These are phyloP conservation scores for Epinephelus lanceolatus DNA, from an alignment of 2,113 vertebrate species.

Conservation along the genomic window DNA sequence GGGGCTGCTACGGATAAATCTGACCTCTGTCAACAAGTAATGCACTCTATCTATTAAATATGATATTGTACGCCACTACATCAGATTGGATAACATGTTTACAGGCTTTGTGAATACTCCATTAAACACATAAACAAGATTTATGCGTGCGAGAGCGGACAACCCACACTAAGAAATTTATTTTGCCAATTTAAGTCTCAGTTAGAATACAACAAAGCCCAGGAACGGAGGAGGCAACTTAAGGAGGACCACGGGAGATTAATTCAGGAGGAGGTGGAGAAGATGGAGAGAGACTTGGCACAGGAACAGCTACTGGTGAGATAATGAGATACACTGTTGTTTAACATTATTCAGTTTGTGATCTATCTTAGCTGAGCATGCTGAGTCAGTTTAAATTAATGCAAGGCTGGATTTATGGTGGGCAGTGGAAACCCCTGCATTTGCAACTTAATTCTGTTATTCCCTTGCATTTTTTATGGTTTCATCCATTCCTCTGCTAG, in stretches of 20 bases:
- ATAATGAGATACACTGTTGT: constrained; percentile 71
- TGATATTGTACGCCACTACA: neutral
- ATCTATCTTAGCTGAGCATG: constrained; percentile 62
- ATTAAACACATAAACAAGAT: constrained; percentile 55
- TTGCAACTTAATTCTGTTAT: constrained; percentile 53
- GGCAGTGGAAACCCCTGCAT: constrained; percentile 38
- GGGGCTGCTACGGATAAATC: constrained; percentile 42
- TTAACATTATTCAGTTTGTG: constrained; percentile 61
- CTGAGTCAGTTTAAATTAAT: constrained; percentile 70
- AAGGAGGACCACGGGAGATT: constrained; percentile 82
- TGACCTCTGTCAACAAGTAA: constrained; percentile 65
- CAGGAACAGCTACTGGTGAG: constrained; percentile 74
- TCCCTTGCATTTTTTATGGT: constrained; percentile 25
- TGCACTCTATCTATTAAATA: neutral
- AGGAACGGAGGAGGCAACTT: constrained; percentile 81
- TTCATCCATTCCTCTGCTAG: constrained; percentile 57
- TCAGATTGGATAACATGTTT: constrained; percentile 25
- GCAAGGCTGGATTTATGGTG: constrained; percentile 52
- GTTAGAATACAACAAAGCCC: constrained; percentile 81
- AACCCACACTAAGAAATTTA: constrained; percentile 38
- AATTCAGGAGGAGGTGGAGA: constrained; percentile 84
- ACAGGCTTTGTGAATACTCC: constrained; percentile 31
- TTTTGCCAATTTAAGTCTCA: constrained; percentile 70
- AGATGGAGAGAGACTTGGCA: constrained; percentile 77
- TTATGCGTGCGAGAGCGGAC: constrained; percentile 22